Evolutionary conservation across 2,888 invertebrate species (phyloP), one percentile per base, ranked within the genome.

Genomic region (Eupeodes latifasciatus): DNA sequence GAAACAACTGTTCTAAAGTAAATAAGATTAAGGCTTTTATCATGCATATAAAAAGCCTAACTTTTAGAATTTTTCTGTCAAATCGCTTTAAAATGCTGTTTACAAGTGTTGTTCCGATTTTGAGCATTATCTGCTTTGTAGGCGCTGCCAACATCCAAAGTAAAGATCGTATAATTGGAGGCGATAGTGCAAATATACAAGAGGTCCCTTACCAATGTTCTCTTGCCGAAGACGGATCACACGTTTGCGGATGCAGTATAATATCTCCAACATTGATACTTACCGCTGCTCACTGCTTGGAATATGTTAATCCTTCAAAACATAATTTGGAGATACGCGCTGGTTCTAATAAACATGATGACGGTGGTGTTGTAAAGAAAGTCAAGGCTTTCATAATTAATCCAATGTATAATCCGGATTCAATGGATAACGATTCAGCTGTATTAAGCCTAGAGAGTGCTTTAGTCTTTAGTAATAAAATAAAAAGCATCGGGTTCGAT

Each of bases 201-300:
- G n/a, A 59, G 0, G 6, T 47, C 4, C 57, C 57, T n/a, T 19
- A n/a, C 4, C 72, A 59, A 59, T 10, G 3, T 1, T 72, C 72
- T 34, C 1, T 72, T 0, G 1, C 11, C 34, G 72, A 72, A 72
- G 6, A 72, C 2, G 27, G 19, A 34, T 40, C 57, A 3, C 72
- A 72, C 59, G 11, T 59, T 2, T 72, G 72, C n/a, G 72, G 72
- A 47, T 6, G 72, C 47, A 59, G 44, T n/a, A 5, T 72, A n/a
- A 5, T 59, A 14, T 27, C 44, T 0, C 1, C 1, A 59, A 27
- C 5, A 2, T 2, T 9, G 6, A 6, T 72, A 2, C 0, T 59
- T 2, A 72, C 57, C 0, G 72, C 72, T 34, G 59, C 27, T 59
- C 72, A 72, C 59, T 72, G 72, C 5, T 0, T 72, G 0, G 72